Conservation (phyloP, 2,888 invertebrate genomes). For the Calliphora vomitoria region DNA sequence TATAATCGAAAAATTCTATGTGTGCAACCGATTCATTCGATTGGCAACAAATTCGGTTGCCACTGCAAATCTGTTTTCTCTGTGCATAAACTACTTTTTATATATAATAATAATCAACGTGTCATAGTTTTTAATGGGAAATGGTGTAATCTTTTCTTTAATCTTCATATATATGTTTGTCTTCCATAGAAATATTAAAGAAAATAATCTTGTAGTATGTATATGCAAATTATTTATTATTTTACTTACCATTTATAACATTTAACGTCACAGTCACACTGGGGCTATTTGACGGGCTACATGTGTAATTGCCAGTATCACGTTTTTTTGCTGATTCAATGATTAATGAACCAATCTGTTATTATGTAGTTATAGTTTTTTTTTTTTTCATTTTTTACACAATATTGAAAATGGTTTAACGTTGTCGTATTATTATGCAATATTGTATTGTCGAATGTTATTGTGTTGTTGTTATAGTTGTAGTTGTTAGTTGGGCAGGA, state of each 20-base stretch:
- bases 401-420: slow-evolving; percentile 37
- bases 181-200: neutral
- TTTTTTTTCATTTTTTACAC: neutral
- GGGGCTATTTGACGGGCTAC: slow-evolving; percentile 96
- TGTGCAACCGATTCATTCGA: too few species aligned
- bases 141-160: too few species aligned
- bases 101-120: too few species aligned
- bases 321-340: slow-evolving; percentile 85
- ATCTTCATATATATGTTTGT: neutral
- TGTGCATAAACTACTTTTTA: too few species aligned
- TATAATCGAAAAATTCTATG: too few species aligned
- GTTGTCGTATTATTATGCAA: slow-evolving; percentile 12
- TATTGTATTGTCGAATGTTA: slow-evolving; percentile 33
- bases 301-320: slow-evolving; percentile 93
- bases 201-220: slow-evolving; percentile 22
- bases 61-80: too few species aligned
- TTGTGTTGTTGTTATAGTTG: slow-evolving; percentile 20
- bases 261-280: slow-evolving; percentile 95
- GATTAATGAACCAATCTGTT: slow-evolving; percentile 85
- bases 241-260: slow-evolving; percentile 93
- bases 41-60: too few species aligned
- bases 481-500: slow-evolving; percentile 13
- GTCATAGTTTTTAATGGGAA: too few species aligned
- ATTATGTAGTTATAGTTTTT: slow-evolving; percentile 55
- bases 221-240: slow-evolving; percentile 45